Base-by-base conservation (phyloP, 2,113 vertebrate genomes). In the Delphinapterus leucas region DNA sequence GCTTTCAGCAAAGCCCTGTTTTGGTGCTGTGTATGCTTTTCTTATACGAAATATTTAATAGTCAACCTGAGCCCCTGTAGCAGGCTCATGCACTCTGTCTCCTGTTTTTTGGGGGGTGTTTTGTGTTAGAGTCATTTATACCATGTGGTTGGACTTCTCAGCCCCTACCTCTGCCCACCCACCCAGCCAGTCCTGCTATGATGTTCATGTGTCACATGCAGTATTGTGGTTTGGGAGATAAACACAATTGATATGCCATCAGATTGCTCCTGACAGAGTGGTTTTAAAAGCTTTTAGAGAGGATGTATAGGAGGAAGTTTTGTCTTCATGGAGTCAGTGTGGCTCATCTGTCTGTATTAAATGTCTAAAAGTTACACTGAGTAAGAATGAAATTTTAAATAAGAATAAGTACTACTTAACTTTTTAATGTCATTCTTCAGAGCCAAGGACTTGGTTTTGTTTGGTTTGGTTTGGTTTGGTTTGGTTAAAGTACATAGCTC, bases 251-350 rank as follows among this genome's bases (percentile, higher is more conserved):
- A 99, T 98, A 98, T 33, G 85, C 95, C 96, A 14, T 97, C 95
- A 98, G 98, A 99, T 99, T 97, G 79, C 80, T 98, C 96, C 96
- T 99, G 99, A 99, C 98, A 98, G 97, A 97, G 93, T 96, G 96
- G 97, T 98, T 99, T 99, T 98, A 97, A 98, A 99, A 98, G 98
- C 98, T 99, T 99, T 99, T 98, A 97, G 97, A 97, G 82, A 68
- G 82, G 98, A 98, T 98, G 97, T 98, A 98, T 95, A 98, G 90
- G 96, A 96, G 97, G 95, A 98, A 98, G 97, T 97, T 98, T 98
- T 98, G 98, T 98, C 98, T 98, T 98, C n/a, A 10, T 97, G 92
- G 97, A 98, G 96, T 97, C 98, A 97, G 93, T 98, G 97, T 96
- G 97, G 96, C 97, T 98, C 98, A 98, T 99, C 98, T 97, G 94